Evolutionary conservation across 2,113 vertebrate genomes (phyloP).

Genomic region (Pelvicachromis taeniatus): DNA sequence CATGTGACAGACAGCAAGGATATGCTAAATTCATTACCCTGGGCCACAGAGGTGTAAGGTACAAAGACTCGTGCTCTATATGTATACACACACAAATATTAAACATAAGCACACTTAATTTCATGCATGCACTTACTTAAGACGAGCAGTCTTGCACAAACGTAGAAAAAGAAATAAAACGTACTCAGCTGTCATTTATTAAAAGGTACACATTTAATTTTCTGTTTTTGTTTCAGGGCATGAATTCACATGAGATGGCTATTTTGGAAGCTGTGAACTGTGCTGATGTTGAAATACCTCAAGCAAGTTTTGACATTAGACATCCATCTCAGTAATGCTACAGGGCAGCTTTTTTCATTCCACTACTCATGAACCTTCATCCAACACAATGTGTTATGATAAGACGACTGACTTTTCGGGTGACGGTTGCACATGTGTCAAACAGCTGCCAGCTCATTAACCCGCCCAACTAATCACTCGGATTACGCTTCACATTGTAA

Average conservation of each 20-base stretch:
- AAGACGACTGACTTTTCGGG: neutral
- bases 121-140: neutral
- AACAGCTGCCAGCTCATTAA: too few relatives aligned
- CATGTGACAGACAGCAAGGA: neutral
- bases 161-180: neutral
- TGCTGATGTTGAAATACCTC: neutral
- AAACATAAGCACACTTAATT: neutral
- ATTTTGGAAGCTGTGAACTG: neutral
- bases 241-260: accelerated
- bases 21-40: neutral
- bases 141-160: neutral
- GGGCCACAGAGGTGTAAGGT: neutral
- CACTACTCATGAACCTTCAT: neutral
- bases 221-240: neutral
- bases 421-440: too few relatives aligned
- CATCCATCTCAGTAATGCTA: neutral
- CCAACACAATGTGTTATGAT: neutral
- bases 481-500: too few relatives aligned
- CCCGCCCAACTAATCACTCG: too few relatives aligned
- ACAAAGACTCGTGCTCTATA: neutral
- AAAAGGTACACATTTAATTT: neutral
- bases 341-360: neutral
- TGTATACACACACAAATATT: neutral
- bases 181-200: neutral
- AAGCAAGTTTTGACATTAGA: neutral